Percentiles rank a stretch among this genome's conserved stretches.
phyloP scores from a whole-genome alignment of 2,797 vertebrate species.

The Hippoglossus hippoglossus region DNA sequence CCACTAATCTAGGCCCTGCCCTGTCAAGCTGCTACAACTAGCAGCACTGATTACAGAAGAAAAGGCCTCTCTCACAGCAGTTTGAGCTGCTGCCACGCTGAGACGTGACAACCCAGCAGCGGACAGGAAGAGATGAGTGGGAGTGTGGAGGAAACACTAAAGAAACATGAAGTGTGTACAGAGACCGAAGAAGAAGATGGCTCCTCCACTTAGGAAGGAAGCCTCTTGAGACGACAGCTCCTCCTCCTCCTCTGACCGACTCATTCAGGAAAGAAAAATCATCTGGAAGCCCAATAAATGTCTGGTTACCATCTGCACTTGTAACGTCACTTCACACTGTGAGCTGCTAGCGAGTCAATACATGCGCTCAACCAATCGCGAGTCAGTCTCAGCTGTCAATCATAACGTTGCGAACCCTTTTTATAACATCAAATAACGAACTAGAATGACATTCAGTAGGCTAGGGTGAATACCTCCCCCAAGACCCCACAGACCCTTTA shows the following conservation, averaged over 20 bases:
- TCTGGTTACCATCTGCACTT: conserved; percentile 38
- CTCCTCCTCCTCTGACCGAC: conserved; percentile 26
- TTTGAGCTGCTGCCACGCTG: conserved; percentile 25
- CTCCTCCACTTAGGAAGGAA: conserved; percentile 26
- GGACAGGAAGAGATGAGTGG: conserved; percentile 39
- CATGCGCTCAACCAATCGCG: no score
- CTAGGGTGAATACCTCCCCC: no score
- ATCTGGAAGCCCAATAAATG: conserved; percentile 46
- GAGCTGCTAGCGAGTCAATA: no score
- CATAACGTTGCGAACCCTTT: no score
- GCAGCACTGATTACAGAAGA: conserved; percentile 2
- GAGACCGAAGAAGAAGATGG: conserved; percentile 35
- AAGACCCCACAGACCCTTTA: no score
- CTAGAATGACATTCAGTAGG: no score
- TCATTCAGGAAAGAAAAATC: conserved; percentile 42
- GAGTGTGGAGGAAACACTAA: conserved; percentile 46
- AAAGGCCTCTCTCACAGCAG: conserved; percentile 27
- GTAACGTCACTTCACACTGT: conserved; percentile 8
- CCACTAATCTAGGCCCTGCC: background rate
- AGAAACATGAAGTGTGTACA: conserved; percentile 58
- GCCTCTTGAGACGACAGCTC: conserved; percentile 41
- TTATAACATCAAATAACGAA: no score
- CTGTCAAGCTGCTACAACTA: conserved; percentile 1
- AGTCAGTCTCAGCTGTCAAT: no score
- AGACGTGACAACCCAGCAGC: conserved; percentile 29